These are phyloP conservation scores for Goniozus legneri DNA, from an alignment of 1,140 invertebrate species.

Conservation along the genomic window DNA sequence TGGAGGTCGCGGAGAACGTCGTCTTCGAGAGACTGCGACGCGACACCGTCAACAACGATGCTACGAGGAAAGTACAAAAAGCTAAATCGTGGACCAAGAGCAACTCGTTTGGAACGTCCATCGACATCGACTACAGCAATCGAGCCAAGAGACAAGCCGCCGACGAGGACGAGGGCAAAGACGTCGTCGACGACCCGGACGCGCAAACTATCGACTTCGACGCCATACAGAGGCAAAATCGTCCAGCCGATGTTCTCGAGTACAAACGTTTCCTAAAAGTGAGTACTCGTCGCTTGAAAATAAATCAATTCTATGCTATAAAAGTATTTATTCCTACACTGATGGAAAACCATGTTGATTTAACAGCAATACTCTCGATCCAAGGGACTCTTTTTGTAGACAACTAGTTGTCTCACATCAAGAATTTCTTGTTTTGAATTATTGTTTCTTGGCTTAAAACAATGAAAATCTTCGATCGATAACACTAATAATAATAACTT, in stretches of 20 bases:
- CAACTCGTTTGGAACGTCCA: not conserved
- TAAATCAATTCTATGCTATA: not conserved
- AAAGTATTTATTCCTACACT: not conserved
- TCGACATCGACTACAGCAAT: slow-evolving; percentile 11
- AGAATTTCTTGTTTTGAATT: too few relatives aligned
- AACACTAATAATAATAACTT: too few relatives aligned
- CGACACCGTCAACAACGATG: slow-evolving; percentile 10
- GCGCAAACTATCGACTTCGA: slow-evolving; percentile 32
- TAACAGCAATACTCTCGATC: too few relatives aligned
- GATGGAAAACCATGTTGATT: too few relatives aligned
- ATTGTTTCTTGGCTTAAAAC: too few relatives aligned
- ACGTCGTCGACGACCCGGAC: slow-evolving; percentile 12
- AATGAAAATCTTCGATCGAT: too few relatives aligned
- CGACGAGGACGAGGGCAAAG: slow-evolving; percentile 16
- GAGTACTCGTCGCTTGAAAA: slow-evolving; percentile 3
- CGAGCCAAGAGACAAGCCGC: slow-evolving; percentile 19
- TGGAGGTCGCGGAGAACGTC: slow-evolving; percentile 42
- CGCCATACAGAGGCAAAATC: slow-evolving; percentile 30
- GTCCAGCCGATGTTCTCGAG: slow-evolving; percentile 36
- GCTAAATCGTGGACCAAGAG: not conserved
- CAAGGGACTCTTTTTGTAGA: too few relatives aligned
- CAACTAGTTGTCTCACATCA: too few relatives aligned
- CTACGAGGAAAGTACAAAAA: slow-evolving; percentile 1
- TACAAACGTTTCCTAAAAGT: slow-evolving; percentile 41
- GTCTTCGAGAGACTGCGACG: slow-evolving; percentile 41